phyloP scores from a whole-genome alignment of 92 coral and sea anemone genomes.

The Nematostella vectensis region DNA sequence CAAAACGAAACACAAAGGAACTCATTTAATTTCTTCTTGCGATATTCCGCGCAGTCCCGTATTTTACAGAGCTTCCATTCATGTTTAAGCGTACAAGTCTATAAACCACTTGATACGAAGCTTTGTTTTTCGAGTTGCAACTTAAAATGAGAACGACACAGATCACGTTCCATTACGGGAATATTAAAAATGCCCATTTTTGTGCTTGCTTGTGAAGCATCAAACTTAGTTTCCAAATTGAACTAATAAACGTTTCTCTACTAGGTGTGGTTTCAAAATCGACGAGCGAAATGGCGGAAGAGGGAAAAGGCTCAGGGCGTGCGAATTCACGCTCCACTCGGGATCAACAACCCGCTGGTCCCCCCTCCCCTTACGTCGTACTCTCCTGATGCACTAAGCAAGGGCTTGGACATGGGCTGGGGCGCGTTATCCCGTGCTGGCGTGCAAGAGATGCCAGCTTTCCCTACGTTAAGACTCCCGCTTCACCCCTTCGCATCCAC shows the following conservation, averaged over 20 bases:
- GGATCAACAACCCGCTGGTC: slow-evolving; percentile 51
- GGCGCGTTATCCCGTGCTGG: slow-evolving; percentile 6
- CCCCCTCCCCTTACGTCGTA: slow-evolving; percentile 68
- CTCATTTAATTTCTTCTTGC: too few species aligned
- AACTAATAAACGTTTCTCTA: too few species aligned
- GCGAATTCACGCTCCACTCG: slow-evolving; percentile 86
- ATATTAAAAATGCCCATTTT: too few species aligned
- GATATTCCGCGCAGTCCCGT: too few species aligned
- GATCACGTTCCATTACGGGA: too few species aligned
- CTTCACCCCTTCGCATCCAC: slow-evolving; percentile 47
- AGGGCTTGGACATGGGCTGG: slow-evolving; percentile 56
- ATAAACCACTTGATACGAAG: too few species aligned
- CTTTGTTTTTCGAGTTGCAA: too few species aligned
- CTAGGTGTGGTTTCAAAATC: slow-evolving; percentile 93
- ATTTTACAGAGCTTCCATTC: too few species aligned
- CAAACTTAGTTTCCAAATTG: too few species aligned
- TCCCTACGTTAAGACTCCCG: slow-evolving; percentile 73
- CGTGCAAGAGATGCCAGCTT: slow-evolving; percentile 41
- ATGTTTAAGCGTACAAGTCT: too few species aligned
- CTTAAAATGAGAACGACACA: too few species aligned
- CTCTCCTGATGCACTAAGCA: slow-evolving; percentile 40
- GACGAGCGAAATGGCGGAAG: slow-evolving; percentile 86
- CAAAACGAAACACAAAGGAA: background rate
- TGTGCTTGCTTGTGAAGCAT: too few species aligned
- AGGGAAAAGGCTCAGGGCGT: slow-evolving; percentile 87